A percentile compares a stretch with the other conserved stretches of the same genome.
phyloP scores from a whole-genome alignment of 2,797 vertebrate species.

The Atherinosoma microstoma region DNA sequence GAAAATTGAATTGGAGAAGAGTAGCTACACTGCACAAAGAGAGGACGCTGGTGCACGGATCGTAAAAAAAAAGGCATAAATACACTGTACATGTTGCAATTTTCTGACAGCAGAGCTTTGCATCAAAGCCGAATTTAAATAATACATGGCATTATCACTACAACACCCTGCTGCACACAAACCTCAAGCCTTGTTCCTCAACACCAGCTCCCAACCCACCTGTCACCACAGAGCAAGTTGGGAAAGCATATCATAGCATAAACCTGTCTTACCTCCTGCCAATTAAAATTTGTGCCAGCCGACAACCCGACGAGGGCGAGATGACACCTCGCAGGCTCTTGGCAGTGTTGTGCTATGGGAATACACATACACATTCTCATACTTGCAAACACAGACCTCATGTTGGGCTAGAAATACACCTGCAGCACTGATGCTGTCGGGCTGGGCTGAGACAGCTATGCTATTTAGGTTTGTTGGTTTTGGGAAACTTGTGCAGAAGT shows the following conservation, averaged over 20 bases:
- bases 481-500: slow-evolving; percentile 36
- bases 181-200: slow-evolving; percentile 4
- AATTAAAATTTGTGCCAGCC: slow-evolving; percentile 69
- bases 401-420: slow-evolving; percentile 67
- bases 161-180: slow-evolving; percentile 3
- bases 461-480: slow-evolving; percentile 56
- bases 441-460: slow-evolving; percentile 47
- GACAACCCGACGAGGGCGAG: slow-evolving; percentile 43
- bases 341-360: slow-evolving; percentile 41
- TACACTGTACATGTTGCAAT: slow-evolving; percentile 15
- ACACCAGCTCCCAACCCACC: slow-evolving; percentile 8
- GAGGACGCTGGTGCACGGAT: neutral
- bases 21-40: neutral
- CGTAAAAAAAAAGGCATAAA: neutral
- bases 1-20: too few relatives aligned
- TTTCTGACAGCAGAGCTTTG: slow-evolving; percentile 21
- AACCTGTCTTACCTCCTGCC: slow-evolving; percentile 50
- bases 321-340: slow-evolving; percentile 62
- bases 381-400: slow-evolving; percentile 21
- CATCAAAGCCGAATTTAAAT: slow-evolving; percentile 32
- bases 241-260: slow-evolving; percentile 38
- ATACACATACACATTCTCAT: slow-evolving; percentile 13
- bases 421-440: slow-evolving; percentile 53
- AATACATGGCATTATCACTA: neutral
- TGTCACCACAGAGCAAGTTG: slow-evolving; percentile 36